Percentiles rank a stretch among this genome's conserved stretches.
These are phyloP conservation scores for Daphoenositta chrysoptera DNA, from an alignment of 2,113 vertebrate species.

Conservation along the genomic window DNA sequence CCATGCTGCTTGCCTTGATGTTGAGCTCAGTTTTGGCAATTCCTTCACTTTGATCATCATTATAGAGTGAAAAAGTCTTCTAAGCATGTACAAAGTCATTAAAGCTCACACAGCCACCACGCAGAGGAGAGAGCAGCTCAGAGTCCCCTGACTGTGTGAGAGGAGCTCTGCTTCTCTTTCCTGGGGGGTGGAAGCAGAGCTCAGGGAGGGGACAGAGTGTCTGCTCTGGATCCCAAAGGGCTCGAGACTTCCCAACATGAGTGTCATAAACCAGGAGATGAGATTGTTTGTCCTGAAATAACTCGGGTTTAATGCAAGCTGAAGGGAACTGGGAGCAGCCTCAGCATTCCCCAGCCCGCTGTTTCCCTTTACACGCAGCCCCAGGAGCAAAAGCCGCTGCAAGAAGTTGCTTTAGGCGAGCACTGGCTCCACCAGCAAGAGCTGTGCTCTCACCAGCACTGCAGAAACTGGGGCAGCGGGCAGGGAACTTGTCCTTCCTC, in stretches of 20 bases:
- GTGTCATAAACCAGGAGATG: neutral
- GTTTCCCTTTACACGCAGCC: neutral
- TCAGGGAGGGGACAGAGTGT: neutral
- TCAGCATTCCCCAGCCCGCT: neutral
- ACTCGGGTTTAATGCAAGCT: neutral
- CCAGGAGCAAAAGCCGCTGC: neutral
- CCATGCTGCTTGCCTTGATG: neutral
- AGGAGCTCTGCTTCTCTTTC: neutral
- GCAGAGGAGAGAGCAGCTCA: neutral
- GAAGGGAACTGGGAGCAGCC: neutral
- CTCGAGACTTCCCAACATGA: neutral
- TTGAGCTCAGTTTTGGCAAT: neutral
- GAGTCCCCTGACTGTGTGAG: neutral
- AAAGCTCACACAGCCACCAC: neutral
- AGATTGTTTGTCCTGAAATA: neutral
- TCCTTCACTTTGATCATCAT: neutral
- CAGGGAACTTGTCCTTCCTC: neutral
- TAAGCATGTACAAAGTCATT: neutral
- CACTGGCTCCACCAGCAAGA: neutral
- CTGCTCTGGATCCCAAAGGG: neutral
- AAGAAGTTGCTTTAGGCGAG: neutral
- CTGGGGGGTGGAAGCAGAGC: neutral
- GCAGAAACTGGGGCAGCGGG: neutral
- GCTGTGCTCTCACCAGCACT: neutral
- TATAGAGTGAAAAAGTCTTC: neutral